A percentile compares a stretch with the other conserved stretches of the same genome.
Conservation (phyloP, 2,797 vertebrate species). For the Cyprinella venusta region DNA sequence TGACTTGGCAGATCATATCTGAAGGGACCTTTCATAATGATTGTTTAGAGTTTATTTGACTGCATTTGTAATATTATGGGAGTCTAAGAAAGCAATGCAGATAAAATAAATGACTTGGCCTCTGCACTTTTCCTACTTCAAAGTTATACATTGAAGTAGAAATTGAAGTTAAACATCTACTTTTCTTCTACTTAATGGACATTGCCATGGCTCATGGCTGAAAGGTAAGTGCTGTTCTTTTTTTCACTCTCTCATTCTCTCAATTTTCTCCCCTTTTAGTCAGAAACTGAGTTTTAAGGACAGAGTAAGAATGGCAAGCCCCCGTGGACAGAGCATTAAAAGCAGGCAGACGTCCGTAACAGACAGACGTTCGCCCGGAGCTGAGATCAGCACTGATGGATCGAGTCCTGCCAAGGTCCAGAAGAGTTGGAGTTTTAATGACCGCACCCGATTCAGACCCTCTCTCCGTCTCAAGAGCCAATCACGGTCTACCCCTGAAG, state of each 20-base stretch:
- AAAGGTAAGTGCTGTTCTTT: slow-evolving; percentile 21
- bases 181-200: background rate
- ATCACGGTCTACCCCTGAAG: slow-evolving; percentile 87
- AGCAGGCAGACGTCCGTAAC: slow-evolving; percentile 87
- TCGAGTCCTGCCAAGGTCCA: slow-evolving; percentile 91
- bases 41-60: slow-evolving; percentile 20
- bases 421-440: slow-evolving; percentile 99
- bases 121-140: background rate
- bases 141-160: no score
- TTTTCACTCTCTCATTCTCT: slow-evolving; percentile 36
- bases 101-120: slow-evolving; percentile 3
- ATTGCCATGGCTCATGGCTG: slow-evolving; percentile 19
- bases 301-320: slow-evolving; percentile 96
- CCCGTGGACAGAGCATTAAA: slow-evolving; percentile 95
- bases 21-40: slow-evolving; percentile 6
- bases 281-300: slow-evolving; percentile 99
- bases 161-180: no score
- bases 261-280: slow-evolving; percentile 72
- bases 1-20: background rate
- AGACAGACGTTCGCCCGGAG: slow-evolving; percentile 81
- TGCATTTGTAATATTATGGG: slow-evolving; percentile 3
- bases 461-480: slow-evolving; percentile 94
- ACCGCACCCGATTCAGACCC: slow-evolving; percentile 93
- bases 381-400: slow-evolving; percentile 79
- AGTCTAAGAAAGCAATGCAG: slow-evolving; percentile 4